Evolutionary conservation across 2,888 invertebrate genomes (phyloP).

Genomic region (Tachina fera): DNA sequence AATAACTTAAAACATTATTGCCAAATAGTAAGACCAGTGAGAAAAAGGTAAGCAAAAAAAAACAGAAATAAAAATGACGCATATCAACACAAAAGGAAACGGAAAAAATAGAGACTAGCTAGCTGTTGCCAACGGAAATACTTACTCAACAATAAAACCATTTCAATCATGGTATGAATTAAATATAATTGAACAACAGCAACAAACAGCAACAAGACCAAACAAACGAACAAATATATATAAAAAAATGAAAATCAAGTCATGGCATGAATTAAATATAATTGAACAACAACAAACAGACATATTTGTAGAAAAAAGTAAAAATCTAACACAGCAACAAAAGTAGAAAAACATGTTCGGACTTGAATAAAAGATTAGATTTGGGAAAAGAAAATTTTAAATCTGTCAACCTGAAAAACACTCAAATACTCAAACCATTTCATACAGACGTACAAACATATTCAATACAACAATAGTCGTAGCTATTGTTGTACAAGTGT

Average conservation of each 20-base stretch:
- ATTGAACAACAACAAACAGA: slow-evolving; percentile 9
- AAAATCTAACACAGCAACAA: slow-evolving; percentile 16
- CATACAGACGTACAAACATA: not conserved
- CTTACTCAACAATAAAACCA: slow-evolving; percentile 22
- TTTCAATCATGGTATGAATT: slow-evolving; percentile 48
- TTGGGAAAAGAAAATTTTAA: slow-evolving; percentile 1
- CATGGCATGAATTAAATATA: slow-evolving; percentile 48
- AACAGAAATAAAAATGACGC: not conserved
- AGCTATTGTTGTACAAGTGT: not conserved
- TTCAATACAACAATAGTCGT: not conserved
- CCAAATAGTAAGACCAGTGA: slow-evolving; percentile 7
- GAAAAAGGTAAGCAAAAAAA: not conserved
- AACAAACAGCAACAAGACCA: not conserved
- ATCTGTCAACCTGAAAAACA: slow-evolving; percentile 10
- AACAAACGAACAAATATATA: not conserved
- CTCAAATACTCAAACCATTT: not conserved
- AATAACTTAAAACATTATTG: slow-evolving; percentile 10
- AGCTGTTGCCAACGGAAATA: slow-evolving; percentile 55
- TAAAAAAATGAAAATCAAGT: not conserved
- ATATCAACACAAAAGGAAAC: slow-evolving; percentile 35
- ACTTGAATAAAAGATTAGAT: slow-evolving; percentile 48
- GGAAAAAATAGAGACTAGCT: slow-evolving; percentile 36
- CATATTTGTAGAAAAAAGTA: not conserved
- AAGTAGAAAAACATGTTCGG: slow-evolving; percentile 48
- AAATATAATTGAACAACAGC: slow-evolving; percentile 35